Evolutionary conservation across 2,797 vertebrate species (phyloP).

Genomic region (Rhynchotus rufescens): DNA sequence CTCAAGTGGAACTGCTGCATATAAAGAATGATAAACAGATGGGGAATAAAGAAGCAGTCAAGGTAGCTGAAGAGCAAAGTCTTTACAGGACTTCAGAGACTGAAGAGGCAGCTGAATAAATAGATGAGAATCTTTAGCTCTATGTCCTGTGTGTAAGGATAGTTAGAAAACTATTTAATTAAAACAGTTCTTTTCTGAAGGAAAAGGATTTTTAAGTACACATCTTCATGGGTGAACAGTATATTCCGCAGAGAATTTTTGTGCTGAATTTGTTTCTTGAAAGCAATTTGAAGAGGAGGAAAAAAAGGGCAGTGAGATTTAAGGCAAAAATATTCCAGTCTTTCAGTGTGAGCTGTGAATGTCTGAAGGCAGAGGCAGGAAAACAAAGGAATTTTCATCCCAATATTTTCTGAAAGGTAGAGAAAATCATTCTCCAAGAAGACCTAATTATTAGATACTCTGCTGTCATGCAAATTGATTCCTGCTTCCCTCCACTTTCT

Average conservation of each 20-base stretch:
- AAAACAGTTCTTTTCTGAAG: not conserved
- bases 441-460: not conserved
- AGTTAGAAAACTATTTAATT: not conserved
- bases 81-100: constrained; percentile 30
- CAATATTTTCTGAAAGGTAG: not conserved
- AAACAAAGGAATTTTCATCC: not conserved
- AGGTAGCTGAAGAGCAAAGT: constrained; percentile 35
- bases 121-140: not conserved
- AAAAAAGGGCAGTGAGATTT: not conserved
- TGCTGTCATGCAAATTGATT: not conserved
- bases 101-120: constrained; percentile 42
- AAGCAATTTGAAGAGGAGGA: not conserved
- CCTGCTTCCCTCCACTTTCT: not conserved
- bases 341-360: not conserved
- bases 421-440: not conserved
- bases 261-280: not conserved
- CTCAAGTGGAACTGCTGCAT: not conserved
- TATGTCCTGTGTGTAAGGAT: not conserved
- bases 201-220: not conserved
- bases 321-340: not conserved
- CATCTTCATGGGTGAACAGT: not conserved
- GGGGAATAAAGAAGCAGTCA: constrained; percentile 41
- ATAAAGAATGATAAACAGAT: constrained; percentile 62
- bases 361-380: not conserved
- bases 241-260: not conserved